Percentiles rank a stretch among this genome's conserved stretches.
These are phyloP conservation scores for Acyrthosiphon pisum DNA, from an alignment of 1,140 invertebrate genomes.

Conservation along the genomic window DNA sequence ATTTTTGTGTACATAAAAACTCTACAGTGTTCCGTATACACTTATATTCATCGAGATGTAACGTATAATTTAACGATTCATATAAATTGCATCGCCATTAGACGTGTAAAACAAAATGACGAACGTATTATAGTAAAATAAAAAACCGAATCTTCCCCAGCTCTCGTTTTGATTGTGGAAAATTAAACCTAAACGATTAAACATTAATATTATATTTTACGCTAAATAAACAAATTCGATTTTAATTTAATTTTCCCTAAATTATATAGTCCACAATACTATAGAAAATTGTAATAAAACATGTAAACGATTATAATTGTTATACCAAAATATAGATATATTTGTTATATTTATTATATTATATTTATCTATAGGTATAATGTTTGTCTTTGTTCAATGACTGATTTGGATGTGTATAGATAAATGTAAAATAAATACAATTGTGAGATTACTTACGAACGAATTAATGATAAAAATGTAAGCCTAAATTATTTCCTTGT, in stretches of 20 bases:
- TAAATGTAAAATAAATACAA: background rate
- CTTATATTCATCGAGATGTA: background rate
- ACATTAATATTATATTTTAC: background rate
- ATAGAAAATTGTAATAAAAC: background rate
- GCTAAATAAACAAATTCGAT: background rate
- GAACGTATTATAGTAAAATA: too few species aligned
- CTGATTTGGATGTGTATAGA: background rate
- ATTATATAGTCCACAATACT: background rate
- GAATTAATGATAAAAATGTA: background rate
- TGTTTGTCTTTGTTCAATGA: background rate
- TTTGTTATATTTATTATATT: too few species aligned
- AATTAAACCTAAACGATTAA: background rate
- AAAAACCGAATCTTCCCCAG: background rate
- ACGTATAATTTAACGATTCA: background rate
- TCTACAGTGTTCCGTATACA: background rate
- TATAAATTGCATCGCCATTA: background rate
- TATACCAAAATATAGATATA: background rate
- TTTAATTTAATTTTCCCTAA: background rate
- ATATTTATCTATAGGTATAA: too few species aligned
- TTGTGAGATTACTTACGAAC: background rate
- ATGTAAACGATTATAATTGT: background rate
- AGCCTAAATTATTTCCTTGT: background rate
- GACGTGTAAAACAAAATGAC: background rate
- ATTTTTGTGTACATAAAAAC: background rate
- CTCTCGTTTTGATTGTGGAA: background rate